Percentiles rank a stretch among this genome's conserved stretches.
phyloP scores from a whole-genome alignment of 2,797 vertebrate genomes.

The Myotis daubentonii region DNA sequence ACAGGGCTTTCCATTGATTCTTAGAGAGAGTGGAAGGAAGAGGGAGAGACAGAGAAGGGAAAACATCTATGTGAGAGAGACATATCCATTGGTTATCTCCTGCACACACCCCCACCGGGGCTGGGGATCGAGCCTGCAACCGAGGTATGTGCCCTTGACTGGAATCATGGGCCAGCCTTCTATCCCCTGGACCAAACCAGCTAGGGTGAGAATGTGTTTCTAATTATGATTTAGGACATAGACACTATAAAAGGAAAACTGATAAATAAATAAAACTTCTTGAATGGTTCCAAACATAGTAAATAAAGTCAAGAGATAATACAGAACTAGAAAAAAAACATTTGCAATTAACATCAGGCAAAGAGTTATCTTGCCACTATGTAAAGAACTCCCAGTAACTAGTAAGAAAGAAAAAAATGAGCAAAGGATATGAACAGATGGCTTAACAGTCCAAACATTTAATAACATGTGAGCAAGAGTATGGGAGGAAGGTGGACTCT shows the following conservation, averaged over 20 bases:
- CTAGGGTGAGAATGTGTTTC: not conserved
- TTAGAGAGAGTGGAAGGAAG: too few relatives aligned
- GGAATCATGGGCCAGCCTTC: too few relatives aligned
- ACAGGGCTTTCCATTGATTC: too few relatives aligned
- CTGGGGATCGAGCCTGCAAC: too few relatives aligned
- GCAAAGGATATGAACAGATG: not conserved
- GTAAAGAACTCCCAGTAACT: not conserved
- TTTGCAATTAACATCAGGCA: not conserved
- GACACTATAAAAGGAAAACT: not conserved
- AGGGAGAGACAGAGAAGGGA: too few relatives aligned
- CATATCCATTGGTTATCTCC: too few relatives aligned
- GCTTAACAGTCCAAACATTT: not conserved
- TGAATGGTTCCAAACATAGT: not conserved
- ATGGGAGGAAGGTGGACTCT: not conserved
- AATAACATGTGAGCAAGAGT: not conserved
- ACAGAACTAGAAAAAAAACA: not conserved
- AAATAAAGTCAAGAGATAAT: slow-evolving; percentile 1
- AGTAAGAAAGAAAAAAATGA: not conserved
- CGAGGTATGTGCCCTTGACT: too few relatives aligned
- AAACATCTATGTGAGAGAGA: too few relatives aligned
- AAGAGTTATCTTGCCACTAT: not conserved
- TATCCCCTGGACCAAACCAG: too few relatives aligned
- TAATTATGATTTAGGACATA: slow-evolving; percentile 7
- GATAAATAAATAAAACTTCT: not conserved
- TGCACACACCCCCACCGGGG: too few relatives aligned